Conservation (phyloP, 2,888 invertebrate species). For the Clunio marinus region DNA sequence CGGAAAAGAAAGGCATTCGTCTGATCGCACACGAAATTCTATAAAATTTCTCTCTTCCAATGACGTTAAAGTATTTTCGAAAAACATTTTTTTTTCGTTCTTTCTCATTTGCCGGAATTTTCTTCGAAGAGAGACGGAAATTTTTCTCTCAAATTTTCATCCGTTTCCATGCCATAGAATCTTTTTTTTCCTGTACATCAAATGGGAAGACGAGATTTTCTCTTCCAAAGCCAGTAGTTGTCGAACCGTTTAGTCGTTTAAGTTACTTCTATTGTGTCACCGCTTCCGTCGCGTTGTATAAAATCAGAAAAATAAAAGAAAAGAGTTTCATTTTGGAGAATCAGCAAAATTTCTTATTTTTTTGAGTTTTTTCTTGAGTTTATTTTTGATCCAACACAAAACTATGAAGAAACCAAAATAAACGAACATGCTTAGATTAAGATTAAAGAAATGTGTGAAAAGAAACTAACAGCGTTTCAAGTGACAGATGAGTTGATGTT, state of each 20-base stretch:
- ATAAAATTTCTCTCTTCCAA: neutral
- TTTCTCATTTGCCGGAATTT: neutral
- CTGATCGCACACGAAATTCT: neutral
- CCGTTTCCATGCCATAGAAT: neutral
- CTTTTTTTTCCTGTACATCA: constrained; percentile 12
- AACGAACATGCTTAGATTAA: too few species aligned
- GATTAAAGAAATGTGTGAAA: too few species aligned
- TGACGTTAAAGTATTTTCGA: neutral
- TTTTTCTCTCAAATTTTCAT: neutral
- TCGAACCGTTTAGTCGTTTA: constrained; percentile 19
- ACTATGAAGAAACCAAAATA: too few species aligned
- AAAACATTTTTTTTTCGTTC: neutral
- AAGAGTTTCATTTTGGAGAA: constrained; percentile 9
- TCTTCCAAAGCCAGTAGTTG: constrained; percentile 4
- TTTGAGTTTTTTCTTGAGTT: too few species aligned
- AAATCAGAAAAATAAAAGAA: neutral
- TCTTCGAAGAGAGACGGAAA: too few species aligned
- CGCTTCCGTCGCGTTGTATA: neutral
- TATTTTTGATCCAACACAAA: too few species aligned
- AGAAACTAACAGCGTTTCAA: too few species aligned
- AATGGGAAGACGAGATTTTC: neutral
- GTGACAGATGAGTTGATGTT: too few species aligned
- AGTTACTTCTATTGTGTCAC: neutral
- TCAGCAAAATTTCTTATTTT: neutral
- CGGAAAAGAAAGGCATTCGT: neutral